Evolutionary conservation across 2,888 invertebrate genomes (phyloP).

Genomic region (Aradus depressus): DNA sequence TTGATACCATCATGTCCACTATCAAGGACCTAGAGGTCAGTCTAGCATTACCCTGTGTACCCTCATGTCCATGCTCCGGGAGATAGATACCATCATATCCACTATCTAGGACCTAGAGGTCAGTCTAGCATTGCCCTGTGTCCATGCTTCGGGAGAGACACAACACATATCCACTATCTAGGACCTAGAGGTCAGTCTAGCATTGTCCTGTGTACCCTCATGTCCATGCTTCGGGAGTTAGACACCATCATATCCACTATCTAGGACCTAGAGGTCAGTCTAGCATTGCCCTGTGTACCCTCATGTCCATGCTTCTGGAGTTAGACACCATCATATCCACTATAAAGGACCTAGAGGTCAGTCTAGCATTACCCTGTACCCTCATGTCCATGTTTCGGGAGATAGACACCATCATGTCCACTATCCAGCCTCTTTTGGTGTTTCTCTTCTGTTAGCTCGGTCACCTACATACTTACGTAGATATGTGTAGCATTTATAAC

Average conservation of each 20-base stretch:
- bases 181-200: constrained; percentile 61
- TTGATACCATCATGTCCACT: constrained; percentile 75
- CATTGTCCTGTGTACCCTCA: constrained; percentile 54
- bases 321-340: constrained; percentile 80
- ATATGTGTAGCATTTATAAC: too few species aligned
- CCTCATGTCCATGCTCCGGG: constrained; percentile 77
- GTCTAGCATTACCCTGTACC: constrained; percentile 46
- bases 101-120: constrained; percentile 77
- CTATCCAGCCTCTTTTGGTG: constrained; percentile 73
- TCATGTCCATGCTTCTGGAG: constrained; percentile 82
- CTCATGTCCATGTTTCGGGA: constrained; percentile 83
- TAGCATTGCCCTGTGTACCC: too few species aligned
- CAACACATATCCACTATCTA: constrained; percentile 67
- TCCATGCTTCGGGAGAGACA: constrained; percentile 83
- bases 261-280: constrained; percentile 67
- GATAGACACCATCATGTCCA: constrained; percentile 76
- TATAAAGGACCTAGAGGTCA: constrained; percentile 70
- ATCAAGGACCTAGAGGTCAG: constrained; percentile 71
- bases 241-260: constrained; percentile 78
- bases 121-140: too few species aligned
- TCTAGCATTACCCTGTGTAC: constrained; percentile 58
- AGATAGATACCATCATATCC: constrained; percentile 78
- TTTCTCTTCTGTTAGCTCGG: too few species aligned
- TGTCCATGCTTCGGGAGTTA: constrained; percentile 81
- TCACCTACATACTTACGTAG: too few species aligned